phyloP scores from a whole-genome alignment of 2,797 vertebrate genomes.

The Myotis myotis region DNA sequence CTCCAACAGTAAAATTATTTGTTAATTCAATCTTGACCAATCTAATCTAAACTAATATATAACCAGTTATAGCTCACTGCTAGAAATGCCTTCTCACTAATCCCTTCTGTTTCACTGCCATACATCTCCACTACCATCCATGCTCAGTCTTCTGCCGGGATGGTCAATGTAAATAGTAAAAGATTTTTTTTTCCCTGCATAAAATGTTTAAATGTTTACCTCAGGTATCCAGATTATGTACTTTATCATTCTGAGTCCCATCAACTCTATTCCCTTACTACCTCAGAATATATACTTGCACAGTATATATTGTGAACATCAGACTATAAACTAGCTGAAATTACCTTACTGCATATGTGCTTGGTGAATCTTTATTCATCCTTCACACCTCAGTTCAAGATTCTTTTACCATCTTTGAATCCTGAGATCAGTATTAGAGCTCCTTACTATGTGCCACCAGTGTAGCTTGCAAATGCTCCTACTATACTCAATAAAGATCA shows the following conservation, averaged over 20 bases:
- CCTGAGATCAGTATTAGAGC: background rate
- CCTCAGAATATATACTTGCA: background rate
- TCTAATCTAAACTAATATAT: background rate
- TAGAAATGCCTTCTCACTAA: background rate
- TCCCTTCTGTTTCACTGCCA: background rate
- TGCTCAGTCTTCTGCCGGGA: background rate
- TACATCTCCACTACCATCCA: background rate
- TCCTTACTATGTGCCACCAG: background rate
- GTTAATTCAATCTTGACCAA: background rate
- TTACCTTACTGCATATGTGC: background rate
- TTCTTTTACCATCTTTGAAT: background rate
- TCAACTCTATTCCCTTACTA: background rate
- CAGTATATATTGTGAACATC: background rate
- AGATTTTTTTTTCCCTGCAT: background rate
- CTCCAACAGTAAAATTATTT: background rate
- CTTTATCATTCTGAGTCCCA: background rate
- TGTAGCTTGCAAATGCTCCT: background rate
- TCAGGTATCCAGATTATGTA: background rate
- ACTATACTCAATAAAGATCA: background rate
- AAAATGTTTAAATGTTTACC: background rate
- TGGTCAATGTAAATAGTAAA: accelerated
- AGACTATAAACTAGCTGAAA: background rate
- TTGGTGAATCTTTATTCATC: background rate
- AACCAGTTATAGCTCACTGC: background rate
- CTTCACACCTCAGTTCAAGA: background rate